Evolutionary conservation across 2,113 vertebrate species (phyloP).

Genomic region (Mirza zaza): DNA sequence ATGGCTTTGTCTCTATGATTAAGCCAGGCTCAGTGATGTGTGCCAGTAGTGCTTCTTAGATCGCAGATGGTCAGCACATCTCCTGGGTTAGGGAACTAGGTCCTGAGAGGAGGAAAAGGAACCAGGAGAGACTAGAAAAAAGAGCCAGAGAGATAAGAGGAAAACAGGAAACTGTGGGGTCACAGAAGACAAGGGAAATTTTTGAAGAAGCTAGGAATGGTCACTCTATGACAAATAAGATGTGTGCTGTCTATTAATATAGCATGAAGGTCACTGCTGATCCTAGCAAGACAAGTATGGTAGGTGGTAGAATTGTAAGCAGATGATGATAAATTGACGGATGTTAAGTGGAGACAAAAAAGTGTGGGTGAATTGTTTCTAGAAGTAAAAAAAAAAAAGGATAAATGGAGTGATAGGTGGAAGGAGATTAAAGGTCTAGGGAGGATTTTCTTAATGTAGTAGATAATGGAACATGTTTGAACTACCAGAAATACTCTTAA

Average conservation of each 20-base stretch:
- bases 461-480: constrained; percentile 15
- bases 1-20: not conserved
- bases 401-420: not conserved
- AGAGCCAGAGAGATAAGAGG: not conserved
- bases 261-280: not conserved
- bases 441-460: not conserved
- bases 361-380: not conserved
- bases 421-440: not conserved
- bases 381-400: not conserved
- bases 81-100: not conserved
- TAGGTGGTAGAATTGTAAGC: not conserved
- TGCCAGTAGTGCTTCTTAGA: not conserved
- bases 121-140: not conserved
- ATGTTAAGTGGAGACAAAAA: not conserved
- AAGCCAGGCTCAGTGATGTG: not conserved
- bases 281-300: not conserved
- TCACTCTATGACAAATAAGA: not conserved
- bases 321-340: not conserved
- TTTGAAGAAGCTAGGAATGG: not conserved
- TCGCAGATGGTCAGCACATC: not conserved
- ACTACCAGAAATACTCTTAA: not conserved
- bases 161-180: not conserved
- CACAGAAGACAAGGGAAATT: not conserved
- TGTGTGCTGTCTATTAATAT: not conserved
- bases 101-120: not conserved